Percentiles rank a stretch among this genome's conserved stretches.
Conservation (phyloP, 2,797 vertebrate species). For the Clamator glandarius region DNA sequence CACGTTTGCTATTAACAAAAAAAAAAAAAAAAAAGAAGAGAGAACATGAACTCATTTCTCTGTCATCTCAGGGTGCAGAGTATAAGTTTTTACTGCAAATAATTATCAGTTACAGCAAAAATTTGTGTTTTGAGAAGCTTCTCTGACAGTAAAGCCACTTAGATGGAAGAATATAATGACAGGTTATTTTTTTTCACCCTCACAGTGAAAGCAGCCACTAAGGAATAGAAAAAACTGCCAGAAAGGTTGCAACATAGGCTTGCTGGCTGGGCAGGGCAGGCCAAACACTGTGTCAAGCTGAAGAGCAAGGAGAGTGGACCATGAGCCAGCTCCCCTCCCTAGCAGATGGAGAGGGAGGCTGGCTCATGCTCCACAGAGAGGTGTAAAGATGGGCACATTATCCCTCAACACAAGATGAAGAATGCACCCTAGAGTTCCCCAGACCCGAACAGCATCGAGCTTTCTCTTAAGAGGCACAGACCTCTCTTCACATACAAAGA, state of each 20-base stretch:
- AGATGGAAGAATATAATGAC: neutral
- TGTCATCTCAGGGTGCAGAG: neutral
- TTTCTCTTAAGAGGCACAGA: neutral
- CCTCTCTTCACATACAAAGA: neutral
- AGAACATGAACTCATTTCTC: neutral
- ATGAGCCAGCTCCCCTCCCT: neutral
- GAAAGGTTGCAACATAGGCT: neutral
- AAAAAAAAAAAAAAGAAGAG: neutral
- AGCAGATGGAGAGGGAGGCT: neutral
- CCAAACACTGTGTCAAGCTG: neutral
- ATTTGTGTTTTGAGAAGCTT: neutral
- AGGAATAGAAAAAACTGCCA: neutral
- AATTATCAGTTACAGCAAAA: neutral
- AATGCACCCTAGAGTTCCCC: neutral
- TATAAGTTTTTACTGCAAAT: neutral
- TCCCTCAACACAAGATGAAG: neutral
- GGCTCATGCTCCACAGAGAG: neutral
- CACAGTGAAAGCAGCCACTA: neutral
- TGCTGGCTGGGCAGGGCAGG: neutral
- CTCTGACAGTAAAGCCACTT: neutral
- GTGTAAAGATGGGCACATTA: neutral
- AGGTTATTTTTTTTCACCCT: neutral
- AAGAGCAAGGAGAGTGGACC: neutral
- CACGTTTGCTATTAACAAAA: neutral
- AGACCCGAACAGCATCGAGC: fast-evolving